Evolutionary conservation across 2,797 vertebrate genomes (phyloP).

Genomic region (Malacoraja senta): DNA sequence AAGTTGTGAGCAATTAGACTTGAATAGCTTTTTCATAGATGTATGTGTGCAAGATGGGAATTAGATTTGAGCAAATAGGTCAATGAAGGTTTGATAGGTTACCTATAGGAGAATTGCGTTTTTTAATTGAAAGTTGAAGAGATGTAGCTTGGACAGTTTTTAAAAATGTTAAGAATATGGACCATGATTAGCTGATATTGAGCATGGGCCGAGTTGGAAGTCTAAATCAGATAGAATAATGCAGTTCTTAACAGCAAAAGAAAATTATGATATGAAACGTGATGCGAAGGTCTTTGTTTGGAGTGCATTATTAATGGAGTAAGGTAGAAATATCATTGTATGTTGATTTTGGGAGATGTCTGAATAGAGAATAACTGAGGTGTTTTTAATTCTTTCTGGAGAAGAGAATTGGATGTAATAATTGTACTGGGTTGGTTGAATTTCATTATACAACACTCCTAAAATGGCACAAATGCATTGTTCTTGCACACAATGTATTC

Average conservation of each 20-base stretch:
- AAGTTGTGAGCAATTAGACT: not conserved
- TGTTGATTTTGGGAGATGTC: not conserved
- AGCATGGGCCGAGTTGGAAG: not conserved
- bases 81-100: not conserved
- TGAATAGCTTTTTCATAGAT: not conserved
- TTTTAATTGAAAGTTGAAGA: conserved; percentile 15
- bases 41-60: not conserved
- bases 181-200: no score
- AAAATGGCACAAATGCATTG: not conserved
- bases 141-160: not conserved
- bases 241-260: not conserved
- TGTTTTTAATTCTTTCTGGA: not conserved
- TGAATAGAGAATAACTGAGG: not conserved
- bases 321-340: not conserved
- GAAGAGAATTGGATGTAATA: not conserved
- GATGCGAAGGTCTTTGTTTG: not conserved
- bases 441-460: not conserved
- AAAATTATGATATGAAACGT: not conserved
- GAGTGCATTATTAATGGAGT: not conserved
- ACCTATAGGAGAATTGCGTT: not conserved
- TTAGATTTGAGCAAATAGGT: not conserved
- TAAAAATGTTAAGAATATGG: not conserved
- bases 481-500: not conserved
- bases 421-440: not conserved
- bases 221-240: not conserved